Evolutionary conservation across 2,888 invertebrate genomes (phyloP).

Genomic region (Nematopogon swammerdamellus): DNA sequence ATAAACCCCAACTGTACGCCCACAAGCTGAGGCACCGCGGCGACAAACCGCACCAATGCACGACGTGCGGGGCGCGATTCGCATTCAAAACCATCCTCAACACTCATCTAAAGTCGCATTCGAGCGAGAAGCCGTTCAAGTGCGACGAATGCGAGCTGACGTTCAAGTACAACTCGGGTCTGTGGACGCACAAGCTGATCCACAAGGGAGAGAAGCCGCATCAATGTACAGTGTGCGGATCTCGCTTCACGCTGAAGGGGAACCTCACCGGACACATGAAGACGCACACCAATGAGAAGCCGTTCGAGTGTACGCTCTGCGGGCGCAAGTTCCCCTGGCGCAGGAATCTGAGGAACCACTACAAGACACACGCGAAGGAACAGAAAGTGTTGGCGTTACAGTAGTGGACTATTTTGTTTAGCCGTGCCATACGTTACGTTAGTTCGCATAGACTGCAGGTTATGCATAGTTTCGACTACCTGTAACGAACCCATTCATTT

Average conservation of each 20-base stretch:
- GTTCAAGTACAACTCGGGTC: neutral
- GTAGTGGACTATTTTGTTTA: no score
- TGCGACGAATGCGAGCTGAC: neutral
- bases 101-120: neutral
- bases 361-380: no score
- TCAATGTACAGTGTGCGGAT: conserved; percentile 24
- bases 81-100: neutral
- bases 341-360: no score
- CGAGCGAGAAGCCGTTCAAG: neutral
- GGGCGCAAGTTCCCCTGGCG: conserved; percentile 13
- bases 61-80: neutral
- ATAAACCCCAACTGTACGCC: neutral
- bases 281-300: conserved; percentile 27
- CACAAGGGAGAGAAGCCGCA: conserved; percentile 13
- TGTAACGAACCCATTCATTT: no score
- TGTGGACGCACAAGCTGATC: neutral
- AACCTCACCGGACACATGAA: conserved; percentile 36
- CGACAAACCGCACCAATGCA: neutral
- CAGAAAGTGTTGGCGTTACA: no score
- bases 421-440: no score
- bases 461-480: no score
- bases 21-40: neutral
- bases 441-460: no score
- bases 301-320: conserved; percentile 31
- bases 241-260: conserved; percentile 31